Evolutionary conservation across 2,888 invertebrate genomes (phyloP), one percentile per base, ranked within the genome.

Genomic region (Rhagonycha fulva): DNA sequence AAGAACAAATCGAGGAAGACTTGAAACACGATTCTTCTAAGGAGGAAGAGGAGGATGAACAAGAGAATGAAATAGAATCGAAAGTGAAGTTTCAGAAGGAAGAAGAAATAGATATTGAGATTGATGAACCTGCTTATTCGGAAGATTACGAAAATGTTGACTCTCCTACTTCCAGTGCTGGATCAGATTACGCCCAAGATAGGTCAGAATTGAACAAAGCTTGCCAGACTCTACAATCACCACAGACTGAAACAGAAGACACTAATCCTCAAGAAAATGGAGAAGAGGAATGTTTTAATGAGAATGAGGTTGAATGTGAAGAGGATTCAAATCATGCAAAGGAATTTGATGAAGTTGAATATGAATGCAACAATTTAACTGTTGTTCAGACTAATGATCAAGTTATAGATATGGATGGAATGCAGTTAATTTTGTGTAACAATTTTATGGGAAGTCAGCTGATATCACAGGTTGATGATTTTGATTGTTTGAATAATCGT

Each of bases 351-450:
- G 72, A 76, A 60, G 61, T 47, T 24, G 14, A 23, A 9, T 74
- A 71, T 23, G 68, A 74, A 61, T 24, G 28, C 0, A 68, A 68
- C 10, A 47, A 76, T 61, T 26, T 76, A 23, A 68, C 68, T 12
- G 63, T 70, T 28, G 62, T 72, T 14, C 74, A 71, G 62, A 4
- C 75, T 4, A 75, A 75, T 10, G 76, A 76, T 71, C 73, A 76
- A 62, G 88, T 89, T 73, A 88, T 90, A 75, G 90, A 89, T 80
- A 89, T 90, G 82, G 90, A 90, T 76, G 90, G 90, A 62, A 85
- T 87, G 78, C 85, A 84, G 66, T 83, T 87, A 24, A 85, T 87
- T 68, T 84, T 87, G 10, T 80, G 80, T 68, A 84, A 83, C 73
- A 86, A 87, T 80, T 86, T 87, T 79, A 82, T 85, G 74, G 82